Conservation (phyloP, 2,113 vertebrate genomes). For the Burhinus oedicnemus region DNA sequence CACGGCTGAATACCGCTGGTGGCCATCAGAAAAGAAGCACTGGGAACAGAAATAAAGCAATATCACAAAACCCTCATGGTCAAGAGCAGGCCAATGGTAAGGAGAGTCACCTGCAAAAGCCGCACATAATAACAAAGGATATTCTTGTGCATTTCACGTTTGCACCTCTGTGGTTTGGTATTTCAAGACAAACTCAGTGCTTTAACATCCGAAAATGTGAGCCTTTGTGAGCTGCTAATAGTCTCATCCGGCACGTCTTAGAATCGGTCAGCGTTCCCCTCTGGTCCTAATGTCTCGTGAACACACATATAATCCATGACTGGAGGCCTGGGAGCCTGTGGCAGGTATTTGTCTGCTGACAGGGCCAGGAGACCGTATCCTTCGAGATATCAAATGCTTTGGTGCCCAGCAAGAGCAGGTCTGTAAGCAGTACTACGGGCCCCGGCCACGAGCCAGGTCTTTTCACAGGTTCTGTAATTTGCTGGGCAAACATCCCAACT, state of each 20-base stretch:
- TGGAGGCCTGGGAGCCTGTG: not conserved
- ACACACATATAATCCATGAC: not conserved
- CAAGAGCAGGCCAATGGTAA: not conserved
- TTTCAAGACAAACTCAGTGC: not conserved
- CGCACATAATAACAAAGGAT: not conserved
- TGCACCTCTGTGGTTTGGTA: not conserved
- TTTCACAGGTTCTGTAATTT: not conserved
- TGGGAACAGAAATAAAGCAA: not conserved
- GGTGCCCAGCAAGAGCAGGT: not conserved
- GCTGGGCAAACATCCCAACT: not conserved
- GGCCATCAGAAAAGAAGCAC: not conserved
- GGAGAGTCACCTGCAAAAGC: not conserved
- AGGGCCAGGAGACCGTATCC: not conserved
- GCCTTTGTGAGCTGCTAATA: not conserved
- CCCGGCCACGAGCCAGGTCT: not conserved
- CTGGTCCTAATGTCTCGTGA: not conserved
- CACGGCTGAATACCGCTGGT: not conserved
- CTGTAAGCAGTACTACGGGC: not conserved
- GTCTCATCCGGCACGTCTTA: not conserved
- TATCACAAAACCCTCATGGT: not conserved
- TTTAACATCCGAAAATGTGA: not conserved
- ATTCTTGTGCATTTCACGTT: not conserved
- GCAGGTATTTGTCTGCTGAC: not conserved
- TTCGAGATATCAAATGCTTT: not conserved
- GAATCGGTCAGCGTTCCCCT: not conserved